Percentiles rank a stretch among this genome's conserved stretches.
These are phyloP conservation scores for Dolichotis patagonum DNA, from an alignment of 2,113 vertebrate genomes.

Conservation along the genomic window DNA sequence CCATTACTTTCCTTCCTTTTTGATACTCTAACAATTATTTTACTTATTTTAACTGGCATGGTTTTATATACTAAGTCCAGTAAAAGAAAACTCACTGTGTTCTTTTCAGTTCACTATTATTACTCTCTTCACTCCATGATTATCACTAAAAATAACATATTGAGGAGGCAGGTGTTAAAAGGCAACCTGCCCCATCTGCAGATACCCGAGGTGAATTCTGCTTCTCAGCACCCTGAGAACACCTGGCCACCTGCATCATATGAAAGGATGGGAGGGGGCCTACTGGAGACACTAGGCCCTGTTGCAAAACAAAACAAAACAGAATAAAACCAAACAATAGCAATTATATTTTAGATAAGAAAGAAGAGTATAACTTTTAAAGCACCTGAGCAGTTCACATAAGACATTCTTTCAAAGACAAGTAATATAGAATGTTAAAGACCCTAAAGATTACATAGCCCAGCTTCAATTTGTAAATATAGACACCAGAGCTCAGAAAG, in stretches of 20 bases:
- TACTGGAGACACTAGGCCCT: background rate
- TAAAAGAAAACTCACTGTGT: background rate
- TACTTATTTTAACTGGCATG: slow-evolving; percentile 9
- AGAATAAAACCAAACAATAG: too few species aligned
- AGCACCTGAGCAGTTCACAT: background rate
- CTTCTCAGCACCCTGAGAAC: background rate
- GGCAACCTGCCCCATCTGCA: background rate
- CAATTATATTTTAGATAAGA: background rate
- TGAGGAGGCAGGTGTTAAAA: background rate
- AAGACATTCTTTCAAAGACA: slow-evolving; percentile 15
- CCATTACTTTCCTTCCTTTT: background rate
- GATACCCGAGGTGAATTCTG: rapidly evolving
- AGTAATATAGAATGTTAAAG: background rate
- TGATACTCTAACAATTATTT: background rate
- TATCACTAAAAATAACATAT: background rate
- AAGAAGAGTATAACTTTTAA: background rate
- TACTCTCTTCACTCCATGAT: background rate
- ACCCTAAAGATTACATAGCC: background rate
- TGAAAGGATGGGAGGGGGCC: background rate
- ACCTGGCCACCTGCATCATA: background rate
- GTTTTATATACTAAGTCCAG: background rate
- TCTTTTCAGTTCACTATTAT: background rate
- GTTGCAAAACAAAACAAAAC: background rate
- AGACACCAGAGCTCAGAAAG: background rate
- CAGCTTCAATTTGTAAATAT: background rate